These are phyloP conservation scores for Conger conger DNA, from an alignment of 2,113 vertebrate species.

Conservation along the genomic window DNA sequence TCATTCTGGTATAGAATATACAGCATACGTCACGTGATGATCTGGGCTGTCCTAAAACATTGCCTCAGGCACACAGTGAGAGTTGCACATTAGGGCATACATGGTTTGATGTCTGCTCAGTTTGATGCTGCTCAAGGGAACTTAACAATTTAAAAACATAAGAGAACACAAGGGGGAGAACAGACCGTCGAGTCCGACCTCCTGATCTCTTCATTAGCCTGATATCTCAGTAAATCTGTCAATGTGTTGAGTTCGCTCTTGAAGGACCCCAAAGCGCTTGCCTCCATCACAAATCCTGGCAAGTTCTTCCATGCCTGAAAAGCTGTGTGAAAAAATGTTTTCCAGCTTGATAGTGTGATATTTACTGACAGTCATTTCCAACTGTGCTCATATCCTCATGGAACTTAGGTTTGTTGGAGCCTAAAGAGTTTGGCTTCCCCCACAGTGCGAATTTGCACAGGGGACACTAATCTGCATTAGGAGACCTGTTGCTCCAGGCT, in stretches of 20 bases:
- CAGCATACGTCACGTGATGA: not conserved
- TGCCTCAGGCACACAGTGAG: not conserved
- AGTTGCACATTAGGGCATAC: not conserved
- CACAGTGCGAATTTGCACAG: not conserved
- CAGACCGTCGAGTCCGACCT: not conserved
- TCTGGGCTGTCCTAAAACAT: not conserved
- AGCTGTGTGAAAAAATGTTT: not conserved
- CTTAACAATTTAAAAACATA: constrained; percentile 1
- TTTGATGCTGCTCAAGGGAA: not conserved
- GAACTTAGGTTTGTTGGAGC: not conserved
- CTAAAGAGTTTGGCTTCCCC: not conserved
- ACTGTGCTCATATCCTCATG: not conserved
- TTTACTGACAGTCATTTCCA: not conserved
- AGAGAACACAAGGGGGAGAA: not conserved
- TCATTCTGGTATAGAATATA: not conserved
- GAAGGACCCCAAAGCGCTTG: not conserved
- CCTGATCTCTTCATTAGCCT: not conserved
- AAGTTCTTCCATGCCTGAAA: not conserved
- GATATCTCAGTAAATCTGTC: not conserved
- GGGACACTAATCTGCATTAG: not conserved
- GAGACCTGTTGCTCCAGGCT: not conserved
- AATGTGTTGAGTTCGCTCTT: not conserved
- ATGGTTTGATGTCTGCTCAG: not conserved
- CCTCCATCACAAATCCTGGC: not conserved
- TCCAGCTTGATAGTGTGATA: not conserved